Base-by-base conservation (phyloP, 92 coral and sea anemone genomes). In the Zoanthus sociatus region DNA sequence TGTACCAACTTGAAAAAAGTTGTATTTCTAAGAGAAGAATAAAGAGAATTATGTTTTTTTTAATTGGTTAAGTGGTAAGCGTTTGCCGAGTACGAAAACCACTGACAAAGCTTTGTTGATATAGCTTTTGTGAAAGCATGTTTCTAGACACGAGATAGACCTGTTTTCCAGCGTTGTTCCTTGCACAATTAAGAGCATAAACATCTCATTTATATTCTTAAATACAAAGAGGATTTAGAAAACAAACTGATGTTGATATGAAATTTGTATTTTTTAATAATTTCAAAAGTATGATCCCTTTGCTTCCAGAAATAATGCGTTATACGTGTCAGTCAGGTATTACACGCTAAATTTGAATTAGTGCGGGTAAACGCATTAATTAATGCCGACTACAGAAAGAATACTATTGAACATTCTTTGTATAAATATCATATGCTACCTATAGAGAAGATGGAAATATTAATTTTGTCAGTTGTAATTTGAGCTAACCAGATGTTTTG, bases 401-500 rank as follows among this genome's bases (percentile, higher is more conserved):
- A 51, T 18, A 15, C 7, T 45, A 3, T 48, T 3, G 30, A 26
- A 26, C 26, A 26, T 53, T 63, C 46, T 33, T 21, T 1, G 8
- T 20, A 20, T 60, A 50, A 64, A 46, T 7, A 21, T 14, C 33
- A 47, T 46, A 64, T 21, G 1, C 16, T 45, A 17, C 73, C 2
- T 67, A 64, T 15, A 13, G 9, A 81, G 66, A 69, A 13, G 73
- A 66, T 11, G 20, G 66, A 44, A 9, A n/a, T 31, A 18, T 37
- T 21, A 26, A 26, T 26, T 26, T 26, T 26, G 26, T 26, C 26
- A 42, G 58, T 30, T 45, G 64, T 20, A 4, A 45, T 45, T 46
- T 47, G 15, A 64, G 53, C 75, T 44, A 66, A 81, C 31, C 64
- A 81, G 61, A 66, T 81, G 76, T 11, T 46, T 67, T 46, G 30